These are phyloP conservation scores for Oreochromis grahami DNA, from an alignment of 2,797 vertebrate species.

Conservation along the genomic window DNA sequence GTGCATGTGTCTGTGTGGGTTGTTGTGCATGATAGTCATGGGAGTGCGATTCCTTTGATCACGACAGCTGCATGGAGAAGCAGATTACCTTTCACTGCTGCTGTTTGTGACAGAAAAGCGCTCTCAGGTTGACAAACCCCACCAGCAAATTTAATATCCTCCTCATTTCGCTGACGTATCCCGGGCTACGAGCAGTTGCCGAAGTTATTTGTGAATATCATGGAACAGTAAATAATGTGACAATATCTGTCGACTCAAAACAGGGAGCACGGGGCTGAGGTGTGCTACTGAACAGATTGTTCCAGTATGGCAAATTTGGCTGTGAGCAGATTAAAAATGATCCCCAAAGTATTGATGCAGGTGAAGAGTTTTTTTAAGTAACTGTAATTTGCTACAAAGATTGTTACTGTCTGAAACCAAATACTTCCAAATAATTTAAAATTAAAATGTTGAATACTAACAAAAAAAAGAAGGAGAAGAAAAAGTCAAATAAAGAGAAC, in stretches of 20 bases:
- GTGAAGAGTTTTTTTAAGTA: not conserved
- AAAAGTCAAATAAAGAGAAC: not conserved
- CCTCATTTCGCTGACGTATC: slow-evolving; percentile 28
- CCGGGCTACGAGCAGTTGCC: not conserved
- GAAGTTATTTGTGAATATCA: slow-evolving; percentile 28
- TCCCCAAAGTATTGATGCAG: not conserved
- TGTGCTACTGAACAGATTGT: slow-evolving; percentile 9
- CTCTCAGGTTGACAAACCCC: slow-evolving; percentile 58
- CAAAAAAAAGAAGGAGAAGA: not conserved
- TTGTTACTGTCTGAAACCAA: not conserved
- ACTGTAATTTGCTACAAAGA: not conserved
- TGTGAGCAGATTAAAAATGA: slow-evolving; percentile 4
- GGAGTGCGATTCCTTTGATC: slow-evolving; percentile 58
- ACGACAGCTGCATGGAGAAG: slow-evolving; percentile 57
- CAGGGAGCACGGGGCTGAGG: not conserved
- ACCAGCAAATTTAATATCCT: slow-evolving; percentile 45
- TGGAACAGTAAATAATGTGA: slow-evolving; percentile 8
- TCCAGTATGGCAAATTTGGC: not conserved
- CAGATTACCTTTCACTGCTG: slow-evolving; percentile 56
- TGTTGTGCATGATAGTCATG: slow-evolving; percentile 46
- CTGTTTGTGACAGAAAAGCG: slow-evolving; percentile 31
- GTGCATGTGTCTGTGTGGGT: slow-evolving; percentile 28
- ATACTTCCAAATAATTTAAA: not conserved
- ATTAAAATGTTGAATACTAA: not conserved
- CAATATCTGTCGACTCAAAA: not conserved